phyloP scores from a whole-genome alignment of 1,140 invertebrate species.

The Daktulosphaira vitifoliae region DNA sequence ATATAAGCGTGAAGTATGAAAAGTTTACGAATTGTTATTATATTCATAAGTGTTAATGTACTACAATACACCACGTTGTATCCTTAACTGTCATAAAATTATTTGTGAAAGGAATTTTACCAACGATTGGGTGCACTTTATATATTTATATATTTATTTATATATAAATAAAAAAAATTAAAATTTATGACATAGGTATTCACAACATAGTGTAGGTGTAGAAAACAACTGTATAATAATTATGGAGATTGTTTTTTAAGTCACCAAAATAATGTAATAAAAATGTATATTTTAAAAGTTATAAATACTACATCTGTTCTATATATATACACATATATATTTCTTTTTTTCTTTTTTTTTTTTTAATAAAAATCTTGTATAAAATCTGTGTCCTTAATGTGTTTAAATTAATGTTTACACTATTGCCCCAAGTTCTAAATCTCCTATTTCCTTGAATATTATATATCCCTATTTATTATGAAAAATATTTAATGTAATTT shows the following conservation, averaged over 20 bases:
- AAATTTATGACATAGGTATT: conserved; percentile 11
- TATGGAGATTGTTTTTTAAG: conserved; percentile 27
- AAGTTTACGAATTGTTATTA: conserved; percentile 29
- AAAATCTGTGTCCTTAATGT: conserved; percentile 10
- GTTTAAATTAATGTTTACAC: neutral
- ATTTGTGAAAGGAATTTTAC: neutral
- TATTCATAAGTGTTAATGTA: conserved; percentile 31
- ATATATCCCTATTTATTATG: no score
- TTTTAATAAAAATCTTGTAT: conserved; percentile 18
- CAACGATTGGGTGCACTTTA: no score
- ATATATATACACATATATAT: neutral
- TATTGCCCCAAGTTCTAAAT: neutral
- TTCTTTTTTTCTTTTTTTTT: conserved; percentile 29
- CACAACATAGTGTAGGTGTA: conserved; percentile 13
- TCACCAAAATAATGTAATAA: conserved; percentile 24
- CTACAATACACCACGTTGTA: conserved; percentile 20
- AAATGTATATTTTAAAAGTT: conserved; percentile 28
- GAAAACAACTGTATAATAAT: conserved; percentile 17
- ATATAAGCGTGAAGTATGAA: conserved; percentile 30
- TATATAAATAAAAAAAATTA: conserved; percentile 19
- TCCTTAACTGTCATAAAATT: conserved; percentile 14
- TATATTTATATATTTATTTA: neutral
- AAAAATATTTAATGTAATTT: no score
- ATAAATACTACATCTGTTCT: conserved; percentile 21
- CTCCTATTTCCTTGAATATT: no score